Conservation (phyloP, 2,113 vertebrate species). For the Leptosomus discolor region DNA sequence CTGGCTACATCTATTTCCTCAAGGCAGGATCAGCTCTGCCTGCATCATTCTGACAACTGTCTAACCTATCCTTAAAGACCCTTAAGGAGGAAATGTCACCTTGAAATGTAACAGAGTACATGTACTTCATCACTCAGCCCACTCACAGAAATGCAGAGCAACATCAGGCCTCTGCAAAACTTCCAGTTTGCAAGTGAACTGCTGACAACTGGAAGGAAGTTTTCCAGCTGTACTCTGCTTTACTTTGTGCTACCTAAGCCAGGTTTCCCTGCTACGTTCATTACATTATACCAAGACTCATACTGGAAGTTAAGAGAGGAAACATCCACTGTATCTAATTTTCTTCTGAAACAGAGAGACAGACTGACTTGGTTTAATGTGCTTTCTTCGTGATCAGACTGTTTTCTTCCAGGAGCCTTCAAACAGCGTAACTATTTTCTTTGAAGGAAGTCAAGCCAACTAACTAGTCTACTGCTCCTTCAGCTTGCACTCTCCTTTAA, state of each 20-base stretch:
- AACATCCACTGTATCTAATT: background rate
- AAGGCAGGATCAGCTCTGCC: background rate
- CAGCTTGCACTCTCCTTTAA: background rate
- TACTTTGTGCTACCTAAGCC: background rate
- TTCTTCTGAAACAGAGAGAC: background rate
- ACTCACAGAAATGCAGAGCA: background rate
- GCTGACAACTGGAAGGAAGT: background rate
- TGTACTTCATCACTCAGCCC: background rate
- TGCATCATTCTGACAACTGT: background rate
- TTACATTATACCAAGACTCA: background rate
- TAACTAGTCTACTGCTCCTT: background rate
- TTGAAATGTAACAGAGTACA: background rate
- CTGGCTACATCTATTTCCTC: background rate
- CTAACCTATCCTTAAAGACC: background rate
- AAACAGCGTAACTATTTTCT: background rate
- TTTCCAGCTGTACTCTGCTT: background rate
- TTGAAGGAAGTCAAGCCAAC: background rate
- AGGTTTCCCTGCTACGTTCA: background rate
- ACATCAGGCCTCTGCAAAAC: background rate
- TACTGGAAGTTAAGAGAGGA: background rate
- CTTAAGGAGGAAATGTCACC: background rate
- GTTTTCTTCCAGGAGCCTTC: background rate
- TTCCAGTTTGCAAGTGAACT: background rate
- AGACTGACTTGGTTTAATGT: background rate
- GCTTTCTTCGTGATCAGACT: background rate